phyloP scores from a whole-genome alignment of 2,888 invertebrate species.

The Smittia sp. region DNA sequence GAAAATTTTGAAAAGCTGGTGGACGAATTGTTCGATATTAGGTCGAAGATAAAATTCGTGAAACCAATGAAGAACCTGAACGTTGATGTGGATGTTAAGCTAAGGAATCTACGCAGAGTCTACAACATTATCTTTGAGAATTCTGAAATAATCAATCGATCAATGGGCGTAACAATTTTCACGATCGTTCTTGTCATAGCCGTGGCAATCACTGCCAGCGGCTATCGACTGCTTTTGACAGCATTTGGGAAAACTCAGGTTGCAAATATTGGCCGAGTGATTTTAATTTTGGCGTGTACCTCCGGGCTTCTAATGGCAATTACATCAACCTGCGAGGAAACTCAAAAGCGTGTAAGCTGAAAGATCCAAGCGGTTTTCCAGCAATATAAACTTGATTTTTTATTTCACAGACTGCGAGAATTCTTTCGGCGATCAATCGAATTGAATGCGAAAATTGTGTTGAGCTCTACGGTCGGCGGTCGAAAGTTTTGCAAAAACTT shows the following conservation, averaged over 20 bases:
- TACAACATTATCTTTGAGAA: slow-evolving; percentile 17
- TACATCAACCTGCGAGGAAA: not conserved
- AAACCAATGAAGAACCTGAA: not conserved
- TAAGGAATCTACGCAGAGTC: not conserved
- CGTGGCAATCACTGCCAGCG: not conserved
- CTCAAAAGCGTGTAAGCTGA: not conserved
- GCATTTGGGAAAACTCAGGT: not conserved
- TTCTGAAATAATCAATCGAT: not conserved
- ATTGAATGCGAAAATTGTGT: slow-evolving; percentile 13
- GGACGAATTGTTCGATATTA: not conserved
- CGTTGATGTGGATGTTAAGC: not conserved
- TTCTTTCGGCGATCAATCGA: not conserved
- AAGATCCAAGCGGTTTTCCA: not conserved
- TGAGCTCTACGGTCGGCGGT: not conserved
- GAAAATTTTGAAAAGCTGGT: not conserved
- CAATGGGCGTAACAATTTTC: slow-evolving; percentile 13
- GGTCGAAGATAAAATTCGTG: not conserved
- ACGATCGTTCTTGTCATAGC: not conserved
- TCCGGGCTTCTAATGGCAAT: not conserved
- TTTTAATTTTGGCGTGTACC: not conserved
- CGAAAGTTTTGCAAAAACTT: slow-evolving; percentile 15
- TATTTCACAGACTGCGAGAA: not conserved
- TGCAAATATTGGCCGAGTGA: not conserved
- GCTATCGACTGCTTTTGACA: slow-evolving; percentile 4
- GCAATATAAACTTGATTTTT: not conserved